Percentiles rank a stretch among this genome's conserved stretches.
phyloP scores from a whole-genome alignment of 2,888 invertebrate genomes.

The Drosophila sordidula region DNA sequence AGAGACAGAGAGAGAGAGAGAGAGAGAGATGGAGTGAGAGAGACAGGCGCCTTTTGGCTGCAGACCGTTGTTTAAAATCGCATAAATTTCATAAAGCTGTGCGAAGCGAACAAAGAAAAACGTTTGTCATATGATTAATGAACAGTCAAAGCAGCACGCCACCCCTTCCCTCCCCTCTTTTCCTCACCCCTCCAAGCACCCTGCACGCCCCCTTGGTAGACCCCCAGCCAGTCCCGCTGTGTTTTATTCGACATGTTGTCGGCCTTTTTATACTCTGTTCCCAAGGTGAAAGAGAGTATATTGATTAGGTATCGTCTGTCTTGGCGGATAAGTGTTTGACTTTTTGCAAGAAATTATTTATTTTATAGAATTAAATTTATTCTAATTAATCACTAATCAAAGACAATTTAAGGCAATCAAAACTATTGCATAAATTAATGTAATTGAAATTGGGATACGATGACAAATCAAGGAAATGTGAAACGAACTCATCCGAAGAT shows the following conservation, averaged over 20 bases:
- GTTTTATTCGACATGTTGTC: constrained; percentile 6
- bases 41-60: constrained; percentile 9
- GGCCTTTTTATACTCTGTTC: no score
- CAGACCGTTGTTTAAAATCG: constrained; percentile 60
- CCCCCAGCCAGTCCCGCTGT: constrained; percentile 19
- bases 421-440: no score
- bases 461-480: no score
- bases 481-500: no score
- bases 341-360: neutral
- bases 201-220: neutral
- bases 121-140: constrained; percentile 80
- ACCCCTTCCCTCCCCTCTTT: neutral
- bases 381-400: neutral
- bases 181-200: neutral
- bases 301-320: neutral
- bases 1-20: neutral
- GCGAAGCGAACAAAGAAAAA: constrained; percentile 66
- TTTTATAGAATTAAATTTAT: neutral
- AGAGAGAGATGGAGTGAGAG: neutral
- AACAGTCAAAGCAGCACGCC: constrained; percentile 26
- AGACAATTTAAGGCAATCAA: no score
- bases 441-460: no score
- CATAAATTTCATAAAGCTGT: constrained; percentile 69
- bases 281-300: no score
- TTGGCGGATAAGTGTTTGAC: neutral